Evolutionary conservation across 1,140 invertebrate genomes (phyloP), one percentile per base, ranked within the genome.

Genomic region (Mesaphorura yosii): DNA sequence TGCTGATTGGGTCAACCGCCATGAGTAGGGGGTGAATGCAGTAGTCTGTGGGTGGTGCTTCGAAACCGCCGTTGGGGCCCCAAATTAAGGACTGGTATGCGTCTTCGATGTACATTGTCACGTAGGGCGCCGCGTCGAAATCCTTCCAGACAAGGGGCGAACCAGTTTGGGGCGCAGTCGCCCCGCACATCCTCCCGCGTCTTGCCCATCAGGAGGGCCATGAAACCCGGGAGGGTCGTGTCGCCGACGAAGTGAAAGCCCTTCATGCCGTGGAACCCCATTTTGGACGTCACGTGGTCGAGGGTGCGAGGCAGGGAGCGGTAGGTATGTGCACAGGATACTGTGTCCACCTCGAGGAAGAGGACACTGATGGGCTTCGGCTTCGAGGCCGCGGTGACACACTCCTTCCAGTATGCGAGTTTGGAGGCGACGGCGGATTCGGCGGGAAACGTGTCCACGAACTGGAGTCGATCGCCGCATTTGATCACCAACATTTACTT

Each of bases 31-130:
- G 68, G 14, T 73, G 53, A 40, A 72, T 59, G 53, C 73, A 75
- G 53, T 73, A 69, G 55, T 76, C 72, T 0, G 72, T 65, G 0
- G 74, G 73, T 5, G 65, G 63, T 10, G 63, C 51, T 6, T 64
- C 59, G 53, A 74, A 76, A 3, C 74, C 75, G 19, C 58, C 51
- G 57, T 68, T 68, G 0, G 60, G 47, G 55, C 70, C 74, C 47
- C 73, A 74, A 63, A 74, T 75, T 5, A 73, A 69, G 20, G 69
- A 70, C 22, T 73, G 73, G 20, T 57, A 55, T 1, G 66, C 65
- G 53, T 76, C 75, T 63, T 76, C 75, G 4, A 66, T 68, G 48
- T 69, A 74, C 26, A 73, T 63, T 15, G 75, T 76, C n/a, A 66
- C 42, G 52, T 75, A 76, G 1, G 72, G 72, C 23, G 62, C 47